These are phyloP conservation scores for Sinohyriopsis cumingii DNA, from an alignment of 2,888 invertebrate species.

Conservation along the genomic window DNA sequence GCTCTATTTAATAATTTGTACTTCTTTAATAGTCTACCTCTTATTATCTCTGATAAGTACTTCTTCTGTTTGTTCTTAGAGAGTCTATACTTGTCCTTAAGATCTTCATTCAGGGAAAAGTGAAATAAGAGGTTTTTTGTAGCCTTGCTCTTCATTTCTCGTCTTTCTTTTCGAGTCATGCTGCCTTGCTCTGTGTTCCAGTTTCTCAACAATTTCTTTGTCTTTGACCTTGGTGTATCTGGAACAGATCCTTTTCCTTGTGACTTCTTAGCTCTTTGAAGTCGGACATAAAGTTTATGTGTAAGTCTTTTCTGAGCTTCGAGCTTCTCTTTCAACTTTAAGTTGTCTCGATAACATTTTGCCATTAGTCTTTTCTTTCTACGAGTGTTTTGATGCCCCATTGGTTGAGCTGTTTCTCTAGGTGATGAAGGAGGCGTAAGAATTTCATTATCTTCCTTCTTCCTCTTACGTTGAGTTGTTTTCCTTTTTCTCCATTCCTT, in stretches of 20 bases:
- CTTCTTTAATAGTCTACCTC: background rate
- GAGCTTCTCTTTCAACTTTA: slow-evolving; percentile 3
- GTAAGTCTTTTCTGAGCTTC: slow-evolving; percentile 2
- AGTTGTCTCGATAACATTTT: slow-evolving; percentile 14
- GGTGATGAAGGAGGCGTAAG: no score
- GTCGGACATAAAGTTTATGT: slow-evolving; percentile 4
- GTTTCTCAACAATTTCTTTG: slow-evolving; percentile 13
- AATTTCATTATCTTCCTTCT: no score
- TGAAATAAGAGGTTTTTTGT: slow-evolving; percentile 12
- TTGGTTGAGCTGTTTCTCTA: no score
- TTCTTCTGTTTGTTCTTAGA: slow-evolving; percentile 1
- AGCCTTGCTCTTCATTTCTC: slow-evolving; percentile 6
- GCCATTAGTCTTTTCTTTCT: no score
- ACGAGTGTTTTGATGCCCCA: no score
- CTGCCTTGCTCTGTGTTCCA: background rate
- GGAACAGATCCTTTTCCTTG: background rate
- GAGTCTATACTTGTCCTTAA: slow-evolving; percentile 4
- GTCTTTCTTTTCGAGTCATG: no score
- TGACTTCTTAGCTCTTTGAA: slow-evolving; percentile 6
- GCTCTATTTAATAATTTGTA: background rate
- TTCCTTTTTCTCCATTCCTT: no score
- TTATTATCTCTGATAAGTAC: background rate
- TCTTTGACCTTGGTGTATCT: slow-evolving; percentile 7
- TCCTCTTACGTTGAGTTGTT: no score
- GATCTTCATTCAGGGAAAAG: slow-evolving; percentile 4